Evolutionary conservation across 2,888 invertebrate genomes (phyloP).

Genomic region (Lobophora halterata): DNA sequence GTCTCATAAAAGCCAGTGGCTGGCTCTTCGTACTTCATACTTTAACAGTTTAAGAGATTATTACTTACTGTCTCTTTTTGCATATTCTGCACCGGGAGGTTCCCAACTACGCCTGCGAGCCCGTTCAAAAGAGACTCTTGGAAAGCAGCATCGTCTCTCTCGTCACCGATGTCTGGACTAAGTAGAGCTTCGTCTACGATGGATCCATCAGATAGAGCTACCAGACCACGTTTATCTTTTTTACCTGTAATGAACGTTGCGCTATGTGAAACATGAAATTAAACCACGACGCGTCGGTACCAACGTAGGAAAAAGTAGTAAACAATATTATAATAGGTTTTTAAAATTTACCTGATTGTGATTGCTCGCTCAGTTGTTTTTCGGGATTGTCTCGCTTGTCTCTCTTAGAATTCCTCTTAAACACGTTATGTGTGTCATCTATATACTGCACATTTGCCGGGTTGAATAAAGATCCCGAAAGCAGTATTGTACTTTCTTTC

Average conservation of each 20-base stretch:
- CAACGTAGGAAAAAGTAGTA: no score
- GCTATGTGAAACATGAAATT: no score
- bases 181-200: constrained; percentile 83
- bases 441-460: constrained; percentile 83
- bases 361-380: constrained; percentile 57
- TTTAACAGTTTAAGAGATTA: no score
- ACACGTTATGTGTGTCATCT: constrained; percentile 79
- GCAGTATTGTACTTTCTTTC: constrained; percentile 56
- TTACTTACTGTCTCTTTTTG: constrained; percentile 82
- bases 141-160: constrained; percentile 58
- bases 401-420: constrained; percentile 72
- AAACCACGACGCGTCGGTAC: no score
- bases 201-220: constrained; percentile 84
- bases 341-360: constrained; percentile 47
- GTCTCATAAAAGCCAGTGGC: no score
- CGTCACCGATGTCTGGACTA: constrained; percentile 56
- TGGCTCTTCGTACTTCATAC: no score
- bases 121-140: constrained; percentile 82
- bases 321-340: no score
- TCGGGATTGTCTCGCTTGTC: constrained; percentile 76
- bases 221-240: constrained; percentile 84
- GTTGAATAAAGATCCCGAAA: constrained; percentile 73
- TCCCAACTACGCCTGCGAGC: constrained; percentile 86
- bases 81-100: constrained; percentile 80
- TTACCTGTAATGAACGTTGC: constrained; percentile 71